These are phyloP conservation scores for Acleris sparsana DNA, from an alignment of 2,888 invertebrate genomes.

Conservation along the genomic window DNA sequence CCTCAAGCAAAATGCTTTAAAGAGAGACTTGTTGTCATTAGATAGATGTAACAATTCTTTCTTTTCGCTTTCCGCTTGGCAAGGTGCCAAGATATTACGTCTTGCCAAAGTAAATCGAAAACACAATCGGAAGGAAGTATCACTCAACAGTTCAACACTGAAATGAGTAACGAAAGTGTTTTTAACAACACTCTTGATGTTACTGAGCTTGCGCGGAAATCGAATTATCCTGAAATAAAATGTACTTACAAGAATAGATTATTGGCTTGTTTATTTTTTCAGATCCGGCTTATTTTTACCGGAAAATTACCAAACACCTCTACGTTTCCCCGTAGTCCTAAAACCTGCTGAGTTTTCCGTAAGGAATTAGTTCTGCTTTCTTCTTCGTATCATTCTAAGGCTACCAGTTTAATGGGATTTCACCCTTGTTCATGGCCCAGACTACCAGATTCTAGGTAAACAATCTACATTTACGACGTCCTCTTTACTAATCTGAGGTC, in stretches of 20 bases:
- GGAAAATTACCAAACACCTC: not conserved
- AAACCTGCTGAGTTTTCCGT: not conserved
- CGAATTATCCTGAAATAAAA: not conserved
- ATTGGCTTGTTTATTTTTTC: not conserved
- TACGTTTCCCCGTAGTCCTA: too few species aligned
- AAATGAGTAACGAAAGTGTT: not conserved
- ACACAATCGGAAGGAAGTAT: slow-evolving; percentile 17
- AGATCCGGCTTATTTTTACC: not conserved
- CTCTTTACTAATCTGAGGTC: too few species aligned
- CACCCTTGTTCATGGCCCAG: too few species aligned
- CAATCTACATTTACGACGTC: too few species aligned
- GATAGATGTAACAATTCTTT: not conserved
- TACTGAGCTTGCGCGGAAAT: not conserved
- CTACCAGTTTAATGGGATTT: too few species aligned
- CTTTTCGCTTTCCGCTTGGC: slow-evolving; percentile 12
- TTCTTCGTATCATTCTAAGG: too few species aligned
- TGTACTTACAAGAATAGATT: slow-evolving; percentile 4
- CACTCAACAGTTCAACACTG: slow-evolving; percentile 14
- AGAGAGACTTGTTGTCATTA: not conserved
- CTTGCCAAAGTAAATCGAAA: not conserved
- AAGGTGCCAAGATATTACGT: slow-evolving; percentile 5
- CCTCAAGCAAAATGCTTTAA: too few species aligned
- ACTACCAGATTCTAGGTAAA: too few species aligned
- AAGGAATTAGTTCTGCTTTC: not conserved
- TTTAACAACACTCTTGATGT: not conserved